A percentile compares a stretch with the other conserved stretches of the same genome.
Conservation (phyloP, 1,140 invertebrate genomes). For the Thaumetopoea pityocampa region DNA sequence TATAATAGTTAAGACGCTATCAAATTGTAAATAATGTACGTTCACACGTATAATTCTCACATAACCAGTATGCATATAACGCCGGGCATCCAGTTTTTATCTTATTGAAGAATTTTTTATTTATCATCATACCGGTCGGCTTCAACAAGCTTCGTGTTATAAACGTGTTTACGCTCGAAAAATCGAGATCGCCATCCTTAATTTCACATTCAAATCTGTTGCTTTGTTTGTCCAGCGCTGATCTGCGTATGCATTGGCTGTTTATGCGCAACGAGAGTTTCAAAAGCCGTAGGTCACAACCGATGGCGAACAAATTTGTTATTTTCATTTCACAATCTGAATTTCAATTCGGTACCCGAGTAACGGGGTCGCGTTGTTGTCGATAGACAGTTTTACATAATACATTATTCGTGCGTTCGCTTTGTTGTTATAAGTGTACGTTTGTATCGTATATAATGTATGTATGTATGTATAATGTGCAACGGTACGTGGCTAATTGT, state of each 20-base stretch:
- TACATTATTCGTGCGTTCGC: constrained; percentile 43
- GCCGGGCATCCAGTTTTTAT: constrained; percentile 1
- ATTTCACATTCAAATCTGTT: constrained; percentile 65
- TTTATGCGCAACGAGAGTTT: constrained; percentile 48
- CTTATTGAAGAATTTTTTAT: constrained; percentile 11
- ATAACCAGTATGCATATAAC: too few relatives aligned
- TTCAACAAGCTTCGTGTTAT: constrained; percentile 20
- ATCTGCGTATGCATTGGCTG: constrained; percentile 60
- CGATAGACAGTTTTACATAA: constrained; percentile 59
- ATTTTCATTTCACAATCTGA: constrained; percentile 67
- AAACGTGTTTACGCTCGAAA: constrained; percentile 53
- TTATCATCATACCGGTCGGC: constrained; percentile 7
- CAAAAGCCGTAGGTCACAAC: constrained; percentile 59
- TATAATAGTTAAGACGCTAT: too few relatives aligned
- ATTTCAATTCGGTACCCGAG: constrained; percentile 61
- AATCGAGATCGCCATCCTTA: constrained; percentile 53
- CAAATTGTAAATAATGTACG: too few relatives aligned
- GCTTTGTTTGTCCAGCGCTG: constrained; percentile 60
- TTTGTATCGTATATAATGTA: constrained; percentile 12
- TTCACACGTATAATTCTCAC: too few relatives aligned
- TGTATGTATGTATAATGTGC: constrained; percentile 15
- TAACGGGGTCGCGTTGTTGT: constrained; percentile 70
- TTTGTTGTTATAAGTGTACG: constrained; percentile 24
- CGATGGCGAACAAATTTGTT: constrained; percentile 66
- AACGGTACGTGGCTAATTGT: constrained; percentile 29